phyloP scores from a whole-genome alignment of 2,113 vertebrate species.

The Stegostoma tigrinum region DNA sequence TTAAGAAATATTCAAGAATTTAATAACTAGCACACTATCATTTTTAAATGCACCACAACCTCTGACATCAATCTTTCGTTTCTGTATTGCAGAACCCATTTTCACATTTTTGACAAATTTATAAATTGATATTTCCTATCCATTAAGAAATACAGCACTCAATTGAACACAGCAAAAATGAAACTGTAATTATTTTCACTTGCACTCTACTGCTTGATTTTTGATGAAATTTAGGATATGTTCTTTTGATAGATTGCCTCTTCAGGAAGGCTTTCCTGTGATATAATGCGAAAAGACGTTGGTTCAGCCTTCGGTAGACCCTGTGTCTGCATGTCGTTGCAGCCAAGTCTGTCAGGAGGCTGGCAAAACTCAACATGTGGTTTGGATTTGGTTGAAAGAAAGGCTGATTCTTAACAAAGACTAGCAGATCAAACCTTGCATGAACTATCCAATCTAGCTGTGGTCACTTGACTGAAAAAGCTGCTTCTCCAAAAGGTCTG shows the following conservation, averaged over 20 bases:
- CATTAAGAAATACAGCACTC: neutral
- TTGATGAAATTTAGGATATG: neutral
- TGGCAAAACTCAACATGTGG: neutral
- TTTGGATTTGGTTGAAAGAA: conserved; percentile 13
- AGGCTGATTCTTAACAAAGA: neutral
- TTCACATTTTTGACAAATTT: neutral
- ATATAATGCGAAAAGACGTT: neutral
- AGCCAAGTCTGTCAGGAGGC: neutral
- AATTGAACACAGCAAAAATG: neutral
- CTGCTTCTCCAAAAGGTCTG: neutral
- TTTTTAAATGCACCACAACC: neutral
- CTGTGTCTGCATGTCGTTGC: neutral
- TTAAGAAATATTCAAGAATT: neutral
- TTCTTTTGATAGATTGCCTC: neutral
- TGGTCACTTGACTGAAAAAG: neutral
- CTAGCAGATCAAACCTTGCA: neutral
- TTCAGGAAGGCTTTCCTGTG: neutral
- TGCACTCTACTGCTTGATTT: neutral
- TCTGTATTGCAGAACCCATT: neutral
- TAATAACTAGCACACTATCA: neutral
- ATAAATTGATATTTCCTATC: neutral
- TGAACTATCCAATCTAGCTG: neutral
- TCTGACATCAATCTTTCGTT: neutral
- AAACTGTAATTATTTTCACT: neutral
- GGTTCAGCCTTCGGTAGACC: neutral